Base-by-base conservation (phyloP, 2,113 vertebrate genomes). In the Heloderma charlesbogerti region DNA sequence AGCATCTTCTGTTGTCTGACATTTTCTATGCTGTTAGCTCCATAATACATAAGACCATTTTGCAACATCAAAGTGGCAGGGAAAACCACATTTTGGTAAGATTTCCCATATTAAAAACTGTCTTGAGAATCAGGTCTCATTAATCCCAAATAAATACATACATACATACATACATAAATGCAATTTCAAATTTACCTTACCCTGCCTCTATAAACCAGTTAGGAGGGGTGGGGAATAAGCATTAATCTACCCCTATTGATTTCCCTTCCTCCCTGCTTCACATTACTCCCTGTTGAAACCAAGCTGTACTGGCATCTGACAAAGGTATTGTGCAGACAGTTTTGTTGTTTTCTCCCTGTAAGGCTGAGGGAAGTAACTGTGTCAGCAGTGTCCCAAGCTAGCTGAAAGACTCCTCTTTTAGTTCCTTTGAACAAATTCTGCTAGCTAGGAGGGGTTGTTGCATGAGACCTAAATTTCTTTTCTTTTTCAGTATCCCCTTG, bases 381-480 rank as follows among this genome's bases (percentile, higher is more conserved):
- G 31, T 22, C 80, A 57, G 91, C 92, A 94, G 89, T 0, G 1
- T 94, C 91, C 75, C 54, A 22, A 74, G 81, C 63, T 67, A n/a
- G 72, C 83, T 94, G 31, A n/a, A 48, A 77, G n/a, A 66, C 77
- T 67, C 60, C 94, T 37, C 0, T n/a, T 22, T 72, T 91, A 77
- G 72, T 87, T 90, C 90, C 86, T 89, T 27, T 79, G 87, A 20
- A 77, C 91, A 84, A 87, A 74, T 78, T 48, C 7, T 90, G 29
- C 81, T 84, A 72, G 88, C 91, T 83, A 89, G 92, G 92, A 94
- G 87, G 79, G 92, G 81, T 87, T 51, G 92, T 87, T 95, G 94
- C 95, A 95, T 95, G 96, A 96, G 93, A 96, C 79, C 91, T 0
- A 69, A 89, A 95, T 95, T 93, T 95, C 94, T 95, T 89, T 93